Evolutionary conservation across 2,113 vertebrate species (phyloP).

Genomic region (Herpailurus yagouaroundi): DNA sequence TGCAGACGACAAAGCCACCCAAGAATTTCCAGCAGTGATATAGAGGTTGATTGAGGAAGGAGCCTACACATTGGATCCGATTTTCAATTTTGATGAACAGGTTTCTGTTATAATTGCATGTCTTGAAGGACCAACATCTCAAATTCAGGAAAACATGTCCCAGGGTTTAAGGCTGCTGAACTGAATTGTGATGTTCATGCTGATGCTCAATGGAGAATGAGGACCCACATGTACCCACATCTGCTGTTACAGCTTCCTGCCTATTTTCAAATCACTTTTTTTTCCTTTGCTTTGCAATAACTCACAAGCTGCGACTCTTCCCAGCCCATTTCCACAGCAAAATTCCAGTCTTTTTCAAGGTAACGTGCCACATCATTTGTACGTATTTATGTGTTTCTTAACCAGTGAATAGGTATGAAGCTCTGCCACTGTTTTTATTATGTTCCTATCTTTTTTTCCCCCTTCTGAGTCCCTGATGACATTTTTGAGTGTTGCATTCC

Average conservation of each 20-base stretch:
- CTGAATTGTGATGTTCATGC: background rate
- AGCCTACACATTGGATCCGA: background rate
- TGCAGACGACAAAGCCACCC: background rate
- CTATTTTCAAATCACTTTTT: background rate
- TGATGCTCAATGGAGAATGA: background rate
- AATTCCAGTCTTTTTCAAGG: background rate
- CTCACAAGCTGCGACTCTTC: background rate
- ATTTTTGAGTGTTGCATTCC: background rate
- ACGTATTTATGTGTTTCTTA: background rate
- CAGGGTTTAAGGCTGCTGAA: background rate
- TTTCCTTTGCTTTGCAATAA: background rate
- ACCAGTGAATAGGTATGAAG: background rate
- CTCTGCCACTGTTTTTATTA: background rate
- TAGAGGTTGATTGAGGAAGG: background rate
- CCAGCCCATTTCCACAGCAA: background rate
- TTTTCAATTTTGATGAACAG: background rate
- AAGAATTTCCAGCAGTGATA: background rate
- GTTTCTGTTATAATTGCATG: background rate
- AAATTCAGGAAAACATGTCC: background rate
- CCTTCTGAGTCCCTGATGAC: background rate
- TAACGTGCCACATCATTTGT: background rate
- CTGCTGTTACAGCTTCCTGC: background rate
- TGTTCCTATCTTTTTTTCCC: background rate
- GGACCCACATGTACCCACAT: too few species aligned
- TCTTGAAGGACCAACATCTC: background rate